phyloP scores from a whole-genome alignment of 2,113 vertebrate genomes.

The Silurus glanis region DNA sequence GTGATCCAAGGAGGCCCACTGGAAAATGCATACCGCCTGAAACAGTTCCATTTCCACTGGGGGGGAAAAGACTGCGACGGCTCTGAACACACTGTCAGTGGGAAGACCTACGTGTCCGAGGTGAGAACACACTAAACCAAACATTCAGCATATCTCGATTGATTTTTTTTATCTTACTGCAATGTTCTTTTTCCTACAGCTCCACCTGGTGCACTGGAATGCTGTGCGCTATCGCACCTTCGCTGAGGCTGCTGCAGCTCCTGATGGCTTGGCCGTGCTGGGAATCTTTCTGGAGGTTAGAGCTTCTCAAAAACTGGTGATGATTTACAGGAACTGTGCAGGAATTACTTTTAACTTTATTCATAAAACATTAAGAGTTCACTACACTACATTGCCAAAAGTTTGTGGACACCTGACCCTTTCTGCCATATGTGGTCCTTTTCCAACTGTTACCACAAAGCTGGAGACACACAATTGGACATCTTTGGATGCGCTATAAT shows the following conservation, averaged over 20 bases:
- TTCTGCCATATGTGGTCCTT: too few relatives aligned
- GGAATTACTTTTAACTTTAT: too few relatives aligned
- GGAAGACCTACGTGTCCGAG: slow-evolving; percentile 86
- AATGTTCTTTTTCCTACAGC: slow-evolving; percentile 66
- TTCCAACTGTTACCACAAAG: too few relatives aligned
- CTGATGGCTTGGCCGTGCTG: slow-evolving; percentile 90
- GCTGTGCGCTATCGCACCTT: slow-evolving; percentile 86
- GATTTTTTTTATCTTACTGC: background rate
- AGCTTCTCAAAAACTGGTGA: slow-evolving; percentile 1
- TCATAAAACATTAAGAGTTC: too few relatives aligned
- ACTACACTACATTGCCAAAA: too few relatives aligned
- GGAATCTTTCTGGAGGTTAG: slow-evolving; percentile 92
- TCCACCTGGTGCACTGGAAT: slow-evolving; percentile 98
- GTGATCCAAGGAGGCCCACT: slow-evolving; percentile 88
- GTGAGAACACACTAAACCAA: slow-evolving; percentile 63
- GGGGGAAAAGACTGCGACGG: slow-evolving; percentile 82
- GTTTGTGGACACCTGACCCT: too few relatives aligned
- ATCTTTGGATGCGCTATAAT: too few relatives aligned
- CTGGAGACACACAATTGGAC: too few relatives aligned
- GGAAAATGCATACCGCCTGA: slow-evolving; percentile 85
- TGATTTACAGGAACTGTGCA: background rate
- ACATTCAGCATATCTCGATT: too few relatives aligned
- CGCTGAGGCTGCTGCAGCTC: slow-evolving; percentile 81
- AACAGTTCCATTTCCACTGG: slow-evolving; percentile 98
- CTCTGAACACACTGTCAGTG: slow-evolving; percentile 89